Conservation (phyloP, 2,797 vertebrate genomes). For the Emydoidea blandingii region DNA sequence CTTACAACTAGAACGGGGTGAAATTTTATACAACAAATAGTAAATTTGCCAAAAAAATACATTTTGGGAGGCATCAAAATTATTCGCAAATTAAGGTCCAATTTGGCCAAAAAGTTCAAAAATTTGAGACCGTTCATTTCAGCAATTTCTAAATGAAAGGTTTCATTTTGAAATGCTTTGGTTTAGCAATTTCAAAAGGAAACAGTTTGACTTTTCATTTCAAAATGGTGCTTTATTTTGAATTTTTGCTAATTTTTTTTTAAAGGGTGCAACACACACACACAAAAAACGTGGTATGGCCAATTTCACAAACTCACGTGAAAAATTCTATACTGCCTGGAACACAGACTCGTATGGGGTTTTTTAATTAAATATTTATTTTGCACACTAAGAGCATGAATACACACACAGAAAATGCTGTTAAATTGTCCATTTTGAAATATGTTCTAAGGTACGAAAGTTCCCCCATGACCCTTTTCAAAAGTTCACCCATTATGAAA, state of each 20-base stretch:
- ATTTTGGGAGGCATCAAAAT: neutral
- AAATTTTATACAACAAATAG: neutral
- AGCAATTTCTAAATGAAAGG: too few relatives aligned
- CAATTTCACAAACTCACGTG: neutral
- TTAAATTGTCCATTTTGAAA: neutral
- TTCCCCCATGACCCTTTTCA: neutral
- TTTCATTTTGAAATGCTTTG: too few relatives aligned
- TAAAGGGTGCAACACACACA: too few relatives aligned
- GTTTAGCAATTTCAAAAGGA: too few relatives aligned
- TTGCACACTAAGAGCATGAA: neutral
- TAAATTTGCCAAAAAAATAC: neutral
- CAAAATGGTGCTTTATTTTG: too few relatives aligned
- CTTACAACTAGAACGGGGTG: neutral
- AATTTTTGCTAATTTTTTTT: too few relatives aligned
- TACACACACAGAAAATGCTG: too few relatives aligned
- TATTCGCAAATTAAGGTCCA: too few relatives aligned
- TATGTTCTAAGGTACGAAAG: neutral
- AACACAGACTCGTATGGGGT: neutral
- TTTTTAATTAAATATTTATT: neutral
- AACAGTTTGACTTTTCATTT: too few relatives aligned
- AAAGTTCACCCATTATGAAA: neutral
- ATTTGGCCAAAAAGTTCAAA: too few relatives aligned
- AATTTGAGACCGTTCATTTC: too few relatives aligned
- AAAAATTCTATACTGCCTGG: neutral
- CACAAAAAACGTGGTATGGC: neutral